Evolutionary conservation across 2,113 vertebrate species (phyloP).

Genomic region (Donacobius atricapilla): DNA sequence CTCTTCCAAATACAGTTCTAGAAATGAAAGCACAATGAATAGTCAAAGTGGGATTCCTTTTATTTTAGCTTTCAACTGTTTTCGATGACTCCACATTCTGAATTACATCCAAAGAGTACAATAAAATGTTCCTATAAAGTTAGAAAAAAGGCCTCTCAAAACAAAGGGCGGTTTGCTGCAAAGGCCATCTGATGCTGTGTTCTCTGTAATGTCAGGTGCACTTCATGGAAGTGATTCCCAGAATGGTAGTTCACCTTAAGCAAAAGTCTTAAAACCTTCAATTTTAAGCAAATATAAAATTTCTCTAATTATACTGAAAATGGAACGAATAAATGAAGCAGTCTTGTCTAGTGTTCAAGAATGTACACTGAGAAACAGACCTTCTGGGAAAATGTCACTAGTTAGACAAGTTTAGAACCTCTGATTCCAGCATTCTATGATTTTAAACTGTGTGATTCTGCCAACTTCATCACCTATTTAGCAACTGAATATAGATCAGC

Average conservation of each 20-base stretch:
- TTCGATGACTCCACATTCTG: neutral
- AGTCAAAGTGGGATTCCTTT: neutral
- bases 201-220: neutral
- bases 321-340: neutral
- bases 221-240: neutral
- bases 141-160: neutral
- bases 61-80: neutral
- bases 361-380: neutral
- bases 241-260: neutral
- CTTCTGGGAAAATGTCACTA: neutral
- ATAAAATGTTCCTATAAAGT: neutral
- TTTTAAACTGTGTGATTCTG: neutral
- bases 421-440: neutral
- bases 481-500: neutral
- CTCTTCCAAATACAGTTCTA: slow-evolving; percentile 92
- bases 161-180: neutral
- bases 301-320: neutral
- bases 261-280: neutral
- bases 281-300: neutral
- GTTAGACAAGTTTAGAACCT: neutral
- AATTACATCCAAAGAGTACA: neutral
- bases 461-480: neutral
- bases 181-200: neutral
- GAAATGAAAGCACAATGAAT: slow-evolving; percentile 19
- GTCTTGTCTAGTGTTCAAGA: neutral